phyloP scores from a whole-genome alignment of 2,888 invertebrate species.

The Oxycera nigricornis region DNA sequence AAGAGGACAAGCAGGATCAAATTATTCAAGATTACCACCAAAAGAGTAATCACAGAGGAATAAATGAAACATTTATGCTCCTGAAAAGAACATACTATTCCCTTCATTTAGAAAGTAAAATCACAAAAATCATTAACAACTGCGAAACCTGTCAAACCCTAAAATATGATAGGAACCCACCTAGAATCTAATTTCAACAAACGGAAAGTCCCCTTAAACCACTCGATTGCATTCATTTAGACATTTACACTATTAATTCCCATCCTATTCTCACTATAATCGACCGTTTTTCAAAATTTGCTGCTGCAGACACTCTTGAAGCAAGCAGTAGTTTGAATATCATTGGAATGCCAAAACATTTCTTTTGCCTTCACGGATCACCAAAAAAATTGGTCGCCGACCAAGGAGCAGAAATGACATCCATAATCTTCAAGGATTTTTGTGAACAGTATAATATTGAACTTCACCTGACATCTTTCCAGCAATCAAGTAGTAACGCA shows the following conservation, averaged over 20 bases:
- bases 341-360: slow-evolving; percentile 30
- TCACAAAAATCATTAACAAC: slow-evolving; percentile 47
- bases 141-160: slow-evolving; percentile 39
- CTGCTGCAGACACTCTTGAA: slow-evolving; percentile 40
- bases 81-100: slow-evolving; percentile 47
- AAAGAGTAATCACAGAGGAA: slow-evolving; percentile 46
- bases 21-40: slow-evolving; percentile 47
- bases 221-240: neutral
- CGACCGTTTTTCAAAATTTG: slow-evolving; percentile 45
- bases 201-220: neutral
- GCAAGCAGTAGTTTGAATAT: slow-evolving; percentile 45
- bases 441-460: slow-evolving; percentile 32
- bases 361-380: neutral
- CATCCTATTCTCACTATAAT: slow-evolving; percentile 46
- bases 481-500: slow-evolving; percentile 44
- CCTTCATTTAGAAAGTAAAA: slow-evolving; percentile 46
- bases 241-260: too few species aligned
- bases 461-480: slow-evolving; percentile 45
- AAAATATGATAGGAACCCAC: slow-evolving; percentile 46
- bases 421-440: slow-evolving; percentile 44
- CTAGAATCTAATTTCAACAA: neutral
- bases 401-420: slow-evolving; percentile 41
- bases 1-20: slow-evolving; percentile 47
- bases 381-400: slow-evolving; percentile 42
- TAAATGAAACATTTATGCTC: slow-evolving; percentile 47